These are phyloP conservation scores for Microchrysa polita DNA, from an alignment of 2,888 invertebrate species.

Conservation along the genomic window DNA sequence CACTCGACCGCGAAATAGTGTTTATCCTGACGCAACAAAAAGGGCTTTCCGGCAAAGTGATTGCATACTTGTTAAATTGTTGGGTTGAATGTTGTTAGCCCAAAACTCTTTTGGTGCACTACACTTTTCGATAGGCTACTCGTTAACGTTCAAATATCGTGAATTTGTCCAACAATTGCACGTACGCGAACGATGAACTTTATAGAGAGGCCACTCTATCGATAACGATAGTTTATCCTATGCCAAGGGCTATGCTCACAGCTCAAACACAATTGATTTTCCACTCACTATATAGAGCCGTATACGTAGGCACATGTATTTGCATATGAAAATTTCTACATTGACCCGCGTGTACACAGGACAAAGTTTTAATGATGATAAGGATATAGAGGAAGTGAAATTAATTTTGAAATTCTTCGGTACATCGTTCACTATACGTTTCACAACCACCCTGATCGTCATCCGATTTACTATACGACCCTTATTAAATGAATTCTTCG, in stretches of 20 bases:
- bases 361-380: conserved; percentile 31
- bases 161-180: not conserved
- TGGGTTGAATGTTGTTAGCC: not conserved
- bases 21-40: not conserved
- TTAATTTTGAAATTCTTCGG: conserved; percentile 28
- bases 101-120: not conserved
- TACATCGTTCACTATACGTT: conserved; percentile 11
- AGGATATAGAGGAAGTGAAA: conserved; percentile 22
- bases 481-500: conserved; percentile 13
- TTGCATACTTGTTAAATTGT: not conserved
- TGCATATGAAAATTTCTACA: not conserved
- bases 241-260: not conserved
- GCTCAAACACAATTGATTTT: not conserved
- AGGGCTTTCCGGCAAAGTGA: not conserved
- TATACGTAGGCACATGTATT: too few relatives aligned
- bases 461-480: not conserved
- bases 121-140: not conserved
- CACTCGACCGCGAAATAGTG: not conserved
- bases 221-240: not conserved
- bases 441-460: not conserved
- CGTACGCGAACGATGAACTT: not conserved
- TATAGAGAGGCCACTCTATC: not conserved
- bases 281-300: not conserved
- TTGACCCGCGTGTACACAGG: not conserved
- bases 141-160: not conserved